phyloP scores from a whole-genome alignment of 2,113 vertebrate species.

The Pseudolaguvia tuberculata region DNA sequence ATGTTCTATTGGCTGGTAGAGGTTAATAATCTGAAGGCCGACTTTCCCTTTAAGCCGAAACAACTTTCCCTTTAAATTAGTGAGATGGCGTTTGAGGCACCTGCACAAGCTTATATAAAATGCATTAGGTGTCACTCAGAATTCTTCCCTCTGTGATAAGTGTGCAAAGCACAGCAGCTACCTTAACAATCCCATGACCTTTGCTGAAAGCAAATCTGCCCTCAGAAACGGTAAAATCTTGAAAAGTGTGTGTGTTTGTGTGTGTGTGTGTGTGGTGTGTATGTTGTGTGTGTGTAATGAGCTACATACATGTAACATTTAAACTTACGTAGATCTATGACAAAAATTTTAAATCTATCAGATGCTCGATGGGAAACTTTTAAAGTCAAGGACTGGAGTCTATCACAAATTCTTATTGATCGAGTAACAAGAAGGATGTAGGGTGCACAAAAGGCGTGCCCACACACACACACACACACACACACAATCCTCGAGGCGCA shows the following conservation, averaged over 20 bases:
- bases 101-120: constrained; percentile 27
- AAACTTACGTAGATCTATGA: too few relatives aligned
- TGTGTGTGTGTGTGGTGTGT: too few relatives aligned
- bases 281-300: too few relatives aligned
- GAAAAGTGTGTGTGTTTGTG: too few relatives aligned
- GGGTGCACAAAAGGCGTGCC: too few relatives aligned
- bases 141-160: constrained; percentile 17
- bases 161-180: constrained; percentile 20
- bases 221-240: not conserved
- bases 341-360: not conserved
- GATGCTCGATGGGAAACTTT: not conserved
- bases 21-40: constrained; percentile 19
- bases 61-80: constrained; percentile 32
- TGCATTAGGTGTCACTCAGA: constrained; percentile 30
- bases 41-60: constrained; percentile 22
- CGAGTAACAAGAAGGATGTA: too few relatives aligned
- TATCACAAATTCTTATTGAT: not conserved
- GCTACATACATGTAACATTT: too few relatives aligned
- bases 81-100: constrained; percentile 2
- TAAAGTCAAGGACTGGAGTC: not conserved
- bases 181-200: constrained; percentile 17
- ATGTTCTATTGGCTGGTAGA: constrained; percentile 6
- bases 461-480: too few relatives aligned
- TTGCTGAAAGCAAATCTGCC: not conserved
- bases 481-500: too few relatives aligned